Base-by-base conservation (phyloP, 2,113 vertebrate genomes). In the Salvelinus sp. region DNA sequence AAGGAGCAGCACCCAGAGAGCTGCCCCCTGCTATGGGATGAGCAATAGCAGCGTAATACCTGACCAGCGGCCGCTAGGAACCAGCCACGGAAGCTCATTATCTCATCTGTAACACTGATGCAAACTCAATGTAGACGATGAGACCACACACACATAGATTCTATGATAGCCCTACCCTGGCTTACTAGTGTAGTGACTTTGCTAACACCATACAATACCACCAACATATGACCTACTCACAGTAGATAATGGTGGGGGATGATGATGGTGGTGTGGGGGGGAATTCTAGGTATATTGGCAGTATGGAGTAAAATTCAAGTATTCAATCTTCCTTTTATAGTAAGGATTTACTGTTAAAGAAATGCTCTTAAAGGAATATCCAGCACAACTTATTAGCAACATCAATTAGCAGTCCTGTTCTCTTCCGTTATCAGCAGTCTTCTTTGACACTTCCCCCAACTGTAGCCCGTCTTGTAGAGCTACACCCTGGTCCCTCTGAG, bases 381-480 rank as follows among this genome's bases (percentile, higher is more conserved):
- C 10, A 7, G 25, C 6, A 58, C 74, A 73, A 66, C 75, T 74
- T 77, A 82, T 87, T 77, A 84, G 69, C 75, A 38, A 1, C 79
- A 68, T 85, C 89, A 88, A 88, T 90, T 90, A 89, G 85, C n/a
- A 75, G 75, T 23, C 71, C 13, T 66, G 25, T 82, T 86, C 85
- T 86, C 76, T 71, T 74, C 84, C 86, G 81, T 84, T 85, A 76
- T 77, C 80, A 25, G 79, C 84, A 73, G 67, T 75, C 84, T 87
- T 90, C 72, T 80, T 86, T 87, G 83, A 82, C 85, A 81, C 76
- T 72, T 60, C 76, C 33, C 73, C 81, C 54, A 85, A 69, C 76
- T 83, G 83, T 60, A 69, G 83, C 75, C 85, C 82, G 86, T 85
- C 63, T 4, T 86, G 76, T 1, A 54, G 48, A 54, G 3, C 12